Conservation (phyloP, 92 coral and sea anemone genomes). For the Porites rus region DNA sequence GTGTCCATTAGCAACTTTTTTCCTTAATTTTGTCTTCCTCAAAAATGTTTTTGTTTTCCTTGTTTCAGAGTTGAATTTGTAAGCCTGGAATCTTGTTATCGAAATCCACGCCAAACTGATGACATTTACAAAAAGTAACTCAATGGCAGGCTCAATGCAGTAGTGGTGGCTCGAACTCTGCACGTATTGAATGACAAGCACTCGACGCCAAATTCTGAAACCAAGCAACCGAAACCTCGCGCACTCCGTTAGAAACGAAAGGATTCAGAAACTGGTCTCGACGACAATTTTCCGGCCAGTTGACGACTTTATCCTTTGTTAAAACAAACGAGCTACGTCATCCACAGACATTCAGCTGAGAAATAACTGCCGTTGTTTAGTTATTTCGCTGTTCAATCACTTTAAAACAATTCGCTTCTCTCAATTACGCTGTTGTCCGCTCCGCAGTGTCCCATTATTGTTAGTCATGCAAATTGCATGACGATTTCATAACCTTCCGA, state of each 20-base stretch:
- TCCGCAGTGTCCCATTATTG: conserved; percentile 3
- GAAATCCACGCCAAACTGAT: conserved; percentile 24
- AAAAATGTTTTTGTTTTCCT: conserved; percentile 4
- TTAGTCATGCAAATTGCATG: conserved; percentile 40
- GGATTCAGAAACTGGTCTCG: not conserved
- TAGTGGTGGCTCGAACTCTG: conserved; percentile 9
- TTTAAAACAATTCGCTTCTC: conserved; percentile 25
- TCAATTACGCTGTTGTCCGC: conserved; percentile 32
- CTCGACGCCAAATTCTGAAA: conserved; percentile 45
- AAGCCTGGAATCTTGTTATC: conserved; percentile 29
- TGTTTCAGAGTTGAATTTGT: conserved; percentile 16
- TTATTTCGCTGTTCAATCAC: conserved; percentile 28
- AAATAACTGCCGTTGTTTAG: conserved; percentile 30
- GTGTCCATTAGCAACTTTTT: conserved; percentile 15
- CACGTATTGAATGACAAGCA: not conserved
- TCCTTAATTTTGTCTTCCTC: not conserved
- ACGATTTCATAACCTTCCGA: conserved; percentile 1
- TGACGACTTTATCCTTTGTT: not conserved
- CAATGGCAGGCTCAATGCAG: not conserved
- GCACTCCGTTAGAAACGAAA: conserved; percentile 7
- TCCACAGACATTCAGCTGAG: not conserved
- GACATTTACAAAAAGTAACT: conserved; percentile 8
- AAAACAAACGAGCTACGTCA: not conserved
- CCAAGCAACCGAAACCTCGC: conserved; percentile 50
- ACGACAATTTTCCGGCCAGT: not conserved